These are phyloP conservation scores for Lysandra bellargus DNA, from an alignment of 2,888 invertebrate species.

Conservation along the genomic window DNA sequence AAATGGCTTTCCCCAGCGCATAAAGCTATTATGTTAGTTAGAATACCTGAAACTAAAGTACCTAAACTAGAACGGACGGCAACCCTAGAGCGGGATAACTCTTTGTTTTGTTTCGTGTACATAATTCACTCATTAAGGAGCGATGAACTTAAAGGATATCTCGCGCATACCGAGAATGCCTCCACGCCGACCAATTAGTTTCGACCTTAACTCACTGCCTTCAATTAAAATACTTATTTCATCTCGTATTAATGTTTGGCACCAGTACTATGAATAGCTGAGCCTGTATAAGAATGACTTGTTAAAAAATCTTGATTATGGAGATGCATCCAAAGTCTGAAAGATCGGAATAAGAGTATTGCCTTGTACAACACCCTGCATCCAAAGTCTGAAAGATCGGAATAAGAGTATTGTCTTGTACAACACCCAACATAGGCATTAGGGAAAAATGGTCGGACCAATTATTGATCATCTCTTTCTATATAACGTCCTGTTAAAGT, in stretches of 20 bases:
- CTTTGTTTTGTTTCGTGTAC: slow-evolving; percentile 52
- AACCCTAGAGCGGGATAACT: slow-evolving; percentile 1
- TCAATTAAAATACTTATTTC: slow-evolving; percentile 28
- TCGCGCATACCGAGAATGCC: slow-evolving; percentile 62
- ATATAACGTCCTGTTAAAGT: not conserved
- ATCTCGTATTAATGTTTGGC: slow-evolving; percentile 12
- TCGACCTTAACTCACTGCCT: slow-evolving; percentile 51
- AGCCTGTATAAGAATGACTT: not conserved
- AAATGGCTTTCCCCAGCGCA: too few species aligned
- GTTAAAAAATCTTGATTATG: not conserved
- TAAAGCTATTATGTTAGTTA: too few species aligned
- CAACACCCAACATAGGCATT: too few species aligned
- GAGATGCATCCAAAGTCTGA: not conserved
- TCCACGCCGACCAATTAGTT: slow-evolving; percentile 54
- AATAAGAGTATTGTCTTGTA: not conserved
- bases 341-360: not conserved
- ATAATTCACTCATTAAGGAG: slow-evolving; percentile 57
- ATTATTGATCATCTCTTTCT: not conserved
- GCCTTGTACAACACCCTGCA: too few species aligned
- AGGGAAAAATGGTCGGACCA: too few species aligned
- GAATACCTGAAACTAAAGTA: not conserved
- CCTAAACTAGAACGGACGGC: not conserved
- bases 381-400: not conserved
- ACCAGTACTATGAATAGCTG: not conserved
- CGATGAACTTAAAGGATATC: slow-evolving; percentile 58